These are phyloP conservation scores for Hylaeus volcanicus DNA, from an alignment of 1,140 invertebrate species.

Conservation along the genomic window DNA sequence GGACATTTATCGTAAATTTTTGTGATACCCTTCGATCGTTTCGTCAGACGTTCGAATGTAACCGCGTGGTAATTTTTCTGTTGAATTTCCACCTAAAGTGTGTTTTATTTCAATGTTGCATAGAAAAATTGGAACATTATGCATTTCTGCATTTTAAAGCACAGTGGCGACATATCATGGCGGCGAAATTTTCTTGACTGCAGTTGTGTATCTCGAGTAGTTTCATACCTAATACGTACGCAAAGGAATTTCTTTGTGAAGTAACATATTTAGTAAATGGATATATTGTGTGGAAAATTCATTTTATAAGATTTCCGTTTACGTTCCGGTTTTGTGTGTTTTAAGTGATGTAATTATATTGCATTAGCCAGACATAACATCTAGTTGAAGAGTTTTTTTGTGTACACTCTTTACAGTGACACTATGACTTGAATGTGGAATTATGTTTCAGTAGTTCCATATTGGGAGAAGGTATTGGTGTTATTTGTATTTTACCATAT, in stretches of 20 bases:
- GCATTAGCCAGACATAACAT: conserved; percentile 27
- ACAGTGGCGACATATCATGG: conserved; percentile 67
- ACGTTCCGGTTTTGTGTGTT: background rate
- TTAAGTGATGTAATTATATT: conserved; percentile 34
- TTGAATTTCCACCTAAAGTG: background rate
- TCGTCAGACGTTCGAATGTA: background rate
- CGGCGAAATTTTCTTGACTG: conserved; percentile 64
- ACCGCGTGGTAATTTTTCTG: background rate
- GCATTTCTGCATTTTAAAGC: conserved; percentile 42
- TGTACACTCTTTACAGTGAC: conserved; percentile 33
- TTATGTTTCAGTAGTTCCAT: conserved; percentile 18
- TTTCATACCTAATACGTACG: conserved; percentile 53
- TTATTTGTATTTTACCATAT: conserved; percentile 9
- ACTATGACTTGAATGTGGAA: conserved; percentile 31
- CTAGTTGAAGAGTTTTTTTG: conserved; percentile 44
- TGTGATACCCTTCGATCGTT: background rate
- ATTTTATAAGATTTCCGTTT: background rate
- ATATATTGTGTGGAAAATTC: conserved; percentile 29
- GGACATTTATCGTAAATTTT: conserved; percentile 55
- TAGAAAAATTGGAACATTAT: conserved; percentile 26
- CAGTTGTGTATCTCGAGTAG: conserved; percentile 48
- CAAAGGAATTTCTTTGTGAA: conserved; percentile 49
- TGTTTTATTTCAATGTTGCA: background rate
- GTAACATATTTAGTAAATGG: conserved; percentile 29
- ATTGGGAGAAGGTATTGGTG: background rate